Percentiles rank a stretch among this genome's conserved stretches.
phyloP scores from a whole-genome alignment of 2,113 vertebrate species.

The Muntiacus muntjak region DNA sequence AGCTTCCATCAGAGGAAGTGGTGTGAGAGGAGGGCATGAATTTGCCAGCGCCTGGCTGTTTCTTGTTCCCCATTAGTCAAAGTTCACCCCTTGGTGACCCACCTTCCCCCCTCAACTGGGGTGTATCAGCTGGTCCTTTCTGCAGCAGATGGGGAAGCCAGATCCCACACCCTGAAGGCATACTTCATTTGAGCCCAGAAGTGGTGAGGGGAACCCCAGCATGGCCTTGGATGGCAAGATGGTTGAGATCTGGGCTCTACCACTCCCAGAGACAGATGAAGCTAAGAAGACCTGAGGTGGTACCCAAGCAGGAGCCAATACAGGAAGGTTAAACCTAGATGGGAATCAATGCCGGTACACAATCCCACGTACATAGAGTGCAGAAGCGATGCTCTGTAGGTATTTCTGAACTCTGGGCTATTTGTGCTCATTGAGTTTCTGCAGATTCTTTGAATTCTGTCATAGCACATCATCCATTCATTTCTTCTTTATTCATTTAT shows the following conservation, averaged over 20 bases:
- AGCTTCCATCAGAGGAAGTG: neutral
- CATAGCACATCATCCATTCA: neutral
- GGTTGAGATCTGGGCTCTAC: neutral
- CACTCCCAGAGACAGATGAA: neutral
- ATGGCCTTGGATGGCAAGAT: neutral
- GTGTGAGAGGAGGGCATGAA: neutral
- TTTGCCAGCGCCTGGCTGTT: neutral
- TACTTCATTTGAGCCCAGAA: neutral
- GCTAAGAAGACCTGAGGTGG: neutral
- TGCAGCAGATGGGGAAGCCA: neutral
- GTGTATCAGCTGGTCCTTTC: neutral
- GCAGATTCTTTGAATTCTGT: neutral
- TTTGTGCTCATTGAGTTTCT: neutral
- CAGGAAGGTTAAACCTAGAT: neutral
- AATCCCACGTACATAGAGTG: neutral
- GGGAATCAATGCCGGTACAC: rapidly evolving
- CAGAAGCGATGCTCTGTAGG: neutral
- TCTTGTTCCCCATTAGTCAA: neutral
- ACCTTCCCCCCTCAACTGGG: neutral
- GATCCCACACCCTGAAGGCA: neutral
- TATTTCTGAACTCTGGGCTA: neutral
- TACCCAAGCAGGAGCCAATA: neutral
- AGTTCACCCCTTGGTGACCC: neutral
- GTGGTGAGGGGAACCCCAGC: neutral
- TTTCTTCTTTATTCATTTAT: neutral